Evolutionary conservation across 2,797 vertebrate species (phyloP).

Genomic region (Craterocephalus amniculus): DNA sequence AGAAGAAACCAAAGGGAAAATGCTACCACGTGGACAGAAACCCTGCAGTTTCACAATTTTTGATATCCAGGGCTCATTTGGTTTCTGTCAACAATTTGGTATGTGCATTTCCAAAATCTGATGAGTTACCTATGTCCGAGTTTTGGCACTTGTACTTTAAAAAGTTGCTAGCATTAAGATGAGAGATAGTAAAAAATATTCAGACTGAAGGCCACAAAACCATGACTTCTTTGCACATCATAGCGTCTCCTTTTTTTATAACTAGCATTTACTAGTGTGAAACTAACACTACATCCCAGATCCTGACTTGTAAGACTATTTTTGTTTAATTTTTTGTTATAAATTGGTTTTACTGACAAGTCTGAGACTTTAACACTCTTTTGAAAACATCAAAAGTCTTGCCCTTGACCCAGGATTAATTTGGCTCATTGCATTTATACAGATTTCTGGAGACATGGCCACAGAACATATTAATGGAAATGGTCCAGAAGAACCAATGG

Average conservation of each 20-base stretch:
- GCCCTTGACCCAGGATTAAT: slow-evolving; percentile 83
- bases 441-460: slow-evolving; percentile 99
- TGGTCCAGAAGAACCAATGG: slow-evolving; percentile 99
- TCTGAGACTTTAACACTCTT: slow-evolving; percentile 73
- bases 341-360: slow-evolving; percentile 32
- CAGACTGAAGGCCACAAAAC: slow-evolving; percentile 37
- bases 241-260: neutral
- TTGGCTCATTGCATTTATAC: slow-evolving; percentile 94
- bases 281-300: neutral
- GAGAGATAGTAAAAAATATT: slow-evolving; percentile 60
- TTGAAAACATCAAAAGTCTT: slow-evolving; percentile 70
- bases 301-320: slow-evolving; percentile 1
- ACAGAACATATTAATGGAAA: slow-evolving; percentile 99
- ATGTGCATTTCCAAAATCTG: slow-evolving; percentile 35
- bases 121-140: slow-evolving; percentile 41
- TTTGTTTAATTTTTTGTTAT: slow-evolving; percentile 6
- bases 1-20: slow-evolving; percentile 25
- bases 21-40: slow-evolving; percentile 26
- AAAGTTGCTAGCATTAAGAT: slow-evolving; percentile 45
- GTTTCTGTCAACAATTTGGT: slow-evolving; percentile 26
- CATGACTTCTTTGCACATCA: slow-evolving; percentile 18
- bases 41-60: slow-evolving; percentile 8
- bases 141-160: slow-evolving; percentile 39
- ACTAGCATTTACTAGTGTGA: neutral
- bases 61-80: slow-evolving; percentile 10